Evolutionary conservation across 1,140 invertebrate species (phyloP), one percentile per base, ranked within the genome.

Genomic region (Papilio glaucus): DNA sequence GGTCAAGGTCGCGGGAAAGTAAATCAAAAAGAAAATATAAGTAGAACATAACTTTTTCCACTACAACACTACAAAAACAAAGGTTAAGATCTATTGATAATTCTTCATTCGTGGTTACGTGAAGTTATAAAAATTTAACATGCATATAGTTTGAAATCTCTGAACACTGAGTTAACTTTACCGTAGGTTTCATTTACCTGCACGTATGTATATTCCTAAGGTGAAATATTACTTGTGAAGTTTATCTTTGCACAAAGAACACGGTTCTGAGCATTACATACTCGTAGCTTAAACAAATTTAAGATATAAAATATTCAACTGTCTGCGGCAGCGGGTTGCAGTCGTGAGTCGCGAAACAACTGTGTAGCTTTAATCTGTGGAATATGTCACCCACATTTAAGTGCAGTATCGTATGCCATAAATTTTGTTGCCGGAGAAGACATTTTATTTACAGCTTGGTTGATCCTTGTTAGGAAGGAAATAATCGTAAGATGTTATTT

Each of bases 341-440:
- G 67, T 33, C 42, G 18, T 9, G 39, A 15, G 3, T 33, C 42
- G 67, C 26, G 37, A 41, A 65, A 13, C 63, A 67, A 69, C 42
- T 68, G 60, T 63, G 61, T 39, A 24, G 67, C 41, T 49, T 53
- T 69, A 69, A 69, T 49, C 67, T 49, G 26, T 15, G 18, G 24
- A 69, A 69, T 68, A 53, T 69, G 65, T 68, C 65, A 68, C 26
- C 29, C n/a, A 49, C 37, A 39, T 63, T 63, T 63, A 69, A 69
- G 24, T 69, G 24, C 42, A 69, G 26, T 33, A 33, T 33, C 24
- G 42, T 69, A 26, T 38, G 26, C 9, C 42, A 49, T 33, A 10
- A 45, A 49, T 49, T 69, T 9, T 13, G 41, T 67, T 29, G 7
- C 39, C 12, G 18, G n/a, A 49, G n/a, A 33, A 15, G 41, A 13